Evolutionary conservation across 2,888 invertebrate genomes (phyloP).

Genomic region (Epsilonema sp.): DNA sequence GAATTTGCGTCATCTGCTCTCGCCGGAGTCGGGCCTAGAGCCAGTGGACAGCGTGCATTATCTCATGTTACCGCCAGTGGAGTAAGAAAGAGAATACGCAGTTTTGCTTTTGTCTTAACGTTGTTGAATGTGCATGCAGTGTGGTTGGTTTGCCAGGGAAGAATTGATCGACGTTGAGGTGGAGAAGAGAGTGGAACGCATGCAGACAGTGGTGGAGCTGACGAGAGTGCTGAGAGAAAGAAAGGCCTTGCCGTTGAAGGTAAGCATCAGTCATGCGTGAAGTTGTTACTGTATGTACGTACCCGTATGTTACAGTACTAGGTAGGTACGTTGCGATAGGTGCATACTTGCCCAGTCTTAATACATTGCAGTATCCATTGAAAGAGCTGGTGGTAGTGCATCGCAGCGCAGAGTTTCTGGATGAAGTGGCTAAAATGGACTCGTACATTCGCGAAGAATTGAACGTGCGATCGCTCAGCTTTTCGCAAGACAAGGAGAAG

Average conservation of each 20-base stretch:
- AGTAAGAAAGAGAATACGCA: constrained; percentile 10
- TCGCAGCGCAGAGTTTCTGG: constrained; percentile 52
- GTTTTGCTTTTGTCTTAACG: too few species aligned
- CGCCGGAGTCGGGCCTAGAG: constrained; percentile 13
- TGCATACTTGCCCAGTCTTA: too few species aligned
- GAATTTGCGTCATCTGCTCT: constrained; percentile 49
- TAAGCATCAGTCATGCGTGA: constrained; percentile 19
- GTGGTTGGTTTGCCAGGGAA: constrained; percentile 1
- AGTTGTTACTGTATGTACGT: not conserved
- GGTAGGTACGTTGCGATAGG: not conserved
- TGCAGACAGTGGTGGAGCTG: constrained; percentile 86
- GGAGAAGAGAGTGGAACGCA: constrained; percentile 61
- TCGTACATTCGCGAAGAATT: constrained; percentile 74
- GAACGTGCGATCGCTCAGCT: constrained; percentile 62
- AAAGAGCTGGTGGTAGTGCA: constrained; percentile 88
- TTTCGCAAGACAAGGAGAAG: constrained; percentile 68
- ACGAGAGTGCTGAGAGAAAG: constrained; percentile 78
- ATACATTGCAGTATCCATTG: constrained; percentile 51
- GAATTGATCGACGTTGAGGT: constrained; percentile 58
- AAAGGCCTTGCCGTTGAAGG: constrained; percentile 73
- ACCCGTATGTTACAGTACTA: not conserved
- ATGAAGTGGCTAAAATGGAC: constrained; percentile 55
- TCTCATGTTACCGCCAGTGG: constrained; percentile 59
- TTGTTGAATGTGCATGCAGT: not conserved
- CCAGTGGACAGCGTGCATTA: constrained; percentile 58